phyloP scores from a whole-genome alignment of 2,888 invertebrate genomes.

The Papilio demoleus region DNA sequence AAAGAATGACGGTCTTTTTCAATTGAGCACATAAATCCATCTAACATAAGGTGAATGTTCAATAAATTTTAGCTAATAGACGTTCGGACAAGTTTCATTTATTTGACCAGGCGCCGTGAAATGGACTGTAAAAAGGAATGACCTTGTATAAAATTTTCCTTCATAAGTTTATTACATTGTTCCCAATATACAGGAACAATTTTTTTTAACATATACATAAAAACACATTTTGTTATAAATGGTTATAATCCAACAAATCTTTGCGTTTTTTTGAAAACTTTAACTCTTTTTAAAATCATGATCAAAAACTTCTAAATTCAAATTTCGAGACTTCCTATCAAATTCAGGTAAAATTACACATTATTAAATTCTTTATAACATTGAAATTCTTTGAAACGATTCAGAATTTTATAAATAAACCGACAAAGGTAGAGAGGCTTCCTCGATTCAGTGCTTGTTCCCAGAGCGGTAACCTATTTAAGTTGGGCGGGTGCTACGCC shows the following conservation, averaged over 20 bases:
- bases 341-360: background rate
- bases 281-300: too few species aligned
- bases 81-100: constrained; percentile 41
- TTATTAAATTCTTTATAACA: background rate
- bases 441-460: constrained; percentile 8
- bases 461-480: constrained; percentile 35
- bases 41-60: constrained; percentile 38
- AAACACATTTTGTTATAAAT: too few species aligned
- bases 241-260: too few species aligned
- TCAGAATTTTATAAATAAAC: constrained; percentile 22
- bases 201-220: too few species aligned
- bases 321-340: background rate
- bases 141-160: constrained; percentile 27
- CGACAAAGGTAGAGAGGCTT: constrained; percentile 27
- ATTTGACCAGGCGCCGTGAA: constrained; percentile 34
- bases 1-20: constrained; percentile 31
- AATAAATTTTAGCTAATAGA: constrained; percentile 41
- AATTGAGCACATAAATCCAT: constrained; percentile 40
- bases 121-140: constrained; percentile 38
- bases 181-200: background rate
- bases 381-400: constrained; percentile 23
- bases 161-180: constrained; percentile 21
- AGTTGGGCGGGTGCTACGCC: constrained; percentile 45
- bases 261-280: too few species aligned
- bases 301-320: too few species aligned